Percentiles rank a stretch among this genome's conserved stretches.
These are phyloP conservation scores for Halesus radiatus DNA, from an alignment of 1,140 invertebrate genomes.

Conservation along the genomic window DNA sequence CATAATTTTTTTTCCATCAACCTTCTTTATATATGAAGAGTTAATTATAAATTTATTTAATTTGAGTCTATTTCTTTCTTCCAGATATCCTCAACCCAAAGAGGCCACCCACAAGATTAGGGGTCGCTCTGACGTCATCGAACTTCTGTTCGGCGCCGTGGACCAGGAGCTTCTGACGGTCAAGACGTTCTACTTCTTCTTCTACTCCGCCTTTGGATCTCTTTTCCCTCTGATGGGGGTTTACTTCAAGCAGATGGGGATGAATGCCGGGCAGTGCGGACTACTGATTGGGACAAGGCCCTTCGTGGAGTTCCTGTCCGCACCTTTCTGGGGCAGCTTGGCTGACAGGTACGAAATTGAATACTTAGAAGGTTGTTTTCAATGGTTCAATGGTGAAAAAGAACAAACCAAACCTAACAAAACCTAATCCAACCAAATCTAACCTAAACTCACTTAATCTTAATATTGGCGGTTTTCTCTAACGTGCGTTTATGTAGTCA, in stretches of 20 bases:
- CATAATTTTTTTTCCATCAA: too few relatives aligned
- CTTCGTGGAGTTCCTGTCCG: slow-evolving; percentile 97
- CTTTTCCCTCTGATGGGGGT: slow-evolving; percentile 98
- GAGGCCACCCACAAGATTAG: slow-evolving; percentile 91
- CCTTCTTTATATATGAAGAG: too few relatives aligned
- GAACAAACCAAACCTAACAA: too few relatives aligned
- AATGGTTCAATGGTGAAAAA: neutral
- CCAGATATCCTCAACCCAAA: slow-evolving; percentile 83
- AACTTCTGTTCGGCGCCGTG: slow-evolving; percentile 85
- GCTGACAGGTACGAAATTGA: slow-evolving; percentile 94
- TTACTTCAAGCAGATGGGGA: slow-evolving; percentile 98
- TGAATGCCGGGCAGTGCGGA: slow-evolving; percentile 96
- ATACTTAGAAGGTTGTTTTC: neutral
- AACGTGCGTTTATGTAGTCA: too few relatives aligned
- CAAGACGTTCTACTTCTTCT: slow-evolving; percentile 99
- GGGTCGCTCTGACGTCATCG: slow-evolving; percentile 85
- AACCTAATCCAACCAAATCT: too few relatives aligned
- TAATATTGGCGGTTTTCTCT: too few relatives aligned
- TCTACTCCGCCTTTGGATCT: slow-evolving; percentile 98
- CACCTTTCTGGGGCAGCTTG: slow-evolving; percentile 96
- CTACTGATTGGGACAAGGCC: slow-evolving; percentile 93
- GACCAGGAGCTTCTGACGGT: slow-evolving; percentile 93
- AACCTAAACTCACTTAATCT: too few relatives aligned
- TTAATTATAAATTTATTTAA: too few relatives aligned
- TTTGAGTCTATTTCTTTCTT: neutral